Evolutionary conservation across 2,888 invertebrate species (phyloP).

Genomic region (Acleris literana): DNA sequence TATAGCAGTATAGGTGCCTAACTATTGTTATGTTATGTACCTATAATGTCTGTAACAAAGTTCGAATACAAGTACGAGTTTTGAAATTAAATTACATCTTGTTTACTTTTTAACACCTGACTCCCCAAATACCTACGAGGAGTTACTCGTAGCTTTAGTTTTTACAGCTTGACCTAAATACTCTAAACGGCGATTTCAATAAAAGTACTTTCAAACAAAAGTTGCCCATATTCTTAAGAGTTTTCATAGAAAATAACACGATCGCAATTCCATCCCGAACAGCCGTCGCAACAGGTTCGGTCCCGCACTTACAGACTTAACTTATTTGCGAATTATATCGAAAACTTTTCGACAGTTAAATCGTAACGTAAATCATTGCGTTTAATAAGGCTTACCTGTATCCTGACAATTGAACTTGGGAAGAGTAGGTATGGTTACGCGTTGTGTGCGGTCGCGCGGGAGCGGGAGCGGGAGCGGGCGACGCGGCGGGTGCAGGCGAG

Average conservation of each 20-base stretch:
- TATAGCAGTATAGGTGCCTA: too few species aligned
- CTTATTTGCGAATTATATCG: constrained; percentile 41
- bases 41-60: too few species aligned
- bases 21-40: too few species aligned
- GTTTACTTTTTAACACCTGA: too few species aligned
- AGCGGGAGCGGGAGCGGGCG: constrained; percentile 41
- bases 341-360: constrained; percentile 44
- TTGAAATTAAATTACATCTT: too few species aligned
- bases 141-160: too few species aligned
- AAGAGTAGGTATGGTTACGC: constrained; percentile 16
- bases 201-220: constrained; percentile 7
- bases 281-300: constrained; percentile 61
- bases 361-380: not conserved
- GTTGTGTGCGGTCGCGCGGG: constrained; percentile 10
- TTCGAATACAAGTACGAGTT: too few species aligned
- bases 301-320: constrained; percentile 32
- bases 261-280: constrained; percentile 38
- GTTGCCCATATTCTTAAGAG: constrained; percentile 24
- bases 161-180: too few species aligned
- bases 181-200: not conserved
- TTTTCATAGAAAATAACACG: constrained; percentile 21
- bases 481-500: constrained; percentile 52
- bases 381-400: constrained; percentile 17
- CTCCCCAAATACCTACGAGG: too few species aligned
- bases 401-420: constrained; percentile 20